Conservation (phyloP, 92 coral and sea anemone genomes). For the Zoanthus solanderi region DNA sequence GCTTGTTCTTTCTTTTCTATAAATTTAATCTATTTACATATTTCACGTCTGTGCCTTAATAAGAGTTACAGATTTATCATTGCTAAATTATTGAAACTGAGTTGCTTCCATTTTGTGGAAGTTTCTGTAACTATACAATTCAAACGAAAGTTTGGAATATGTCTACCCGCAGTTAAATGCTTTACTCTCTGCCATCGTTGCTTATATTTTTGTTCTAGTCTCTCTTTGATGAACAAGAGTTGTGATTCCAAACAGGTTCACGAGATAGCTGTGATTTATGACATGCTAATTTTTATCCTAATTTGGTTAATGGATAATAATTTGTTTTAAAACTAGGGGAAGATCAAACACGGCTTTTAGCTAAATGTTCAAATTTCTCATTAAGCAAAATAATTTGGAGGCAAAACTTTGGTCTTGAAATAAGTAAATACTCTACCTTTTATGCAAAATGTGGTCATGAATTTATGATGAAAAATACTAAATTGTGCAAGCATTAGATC, state of each 20-base stretch:
- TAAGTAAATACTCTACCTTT: background rate
- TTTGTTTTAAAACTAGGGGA: constrained; percentile 38
- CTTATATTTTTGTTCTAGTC: background rate
- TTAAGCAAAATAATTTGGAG: constrained; percentile 8
- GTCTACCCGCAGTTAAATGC: background rate
- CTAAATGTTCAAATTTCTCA: constrained; percentile 17
- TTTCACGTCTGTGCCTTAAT: background rate
- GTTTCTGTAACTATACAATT: background rate
- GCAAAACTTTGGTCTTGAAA: background rate
- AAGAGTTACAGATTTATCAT: background rate
- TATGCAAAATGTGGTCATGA: constrained; percentile 1
- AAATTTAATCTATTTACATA: constrained; percentile 12
- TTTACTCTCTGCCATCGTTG: background rate
- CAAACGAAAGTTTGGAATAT: background rate
- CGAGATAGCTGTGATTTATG: constrained; percentile 27
- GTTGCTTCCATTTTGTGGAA: background rate
- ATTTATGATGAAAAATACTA: background rate
- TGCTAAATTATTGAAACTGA: background rate
- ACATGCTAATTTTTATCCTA: constrained; percentile 54
- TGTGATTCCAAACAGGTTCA: constrained; percentile 5
- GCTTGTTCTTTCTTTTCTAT: background rate
- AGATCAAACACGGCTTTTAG: constrained; percentile 23
- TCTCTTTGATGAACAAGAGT: background rate
- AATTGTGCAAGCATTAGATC: background rate
- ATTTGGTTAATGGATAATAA: constrained; percentile 64